Percentiles rank a stretch among this genome's conserved stretches.
Evolutionary conservation across 2,888 invertebrate species (phyloP).

Genomic region (Automeris io): DNA sequence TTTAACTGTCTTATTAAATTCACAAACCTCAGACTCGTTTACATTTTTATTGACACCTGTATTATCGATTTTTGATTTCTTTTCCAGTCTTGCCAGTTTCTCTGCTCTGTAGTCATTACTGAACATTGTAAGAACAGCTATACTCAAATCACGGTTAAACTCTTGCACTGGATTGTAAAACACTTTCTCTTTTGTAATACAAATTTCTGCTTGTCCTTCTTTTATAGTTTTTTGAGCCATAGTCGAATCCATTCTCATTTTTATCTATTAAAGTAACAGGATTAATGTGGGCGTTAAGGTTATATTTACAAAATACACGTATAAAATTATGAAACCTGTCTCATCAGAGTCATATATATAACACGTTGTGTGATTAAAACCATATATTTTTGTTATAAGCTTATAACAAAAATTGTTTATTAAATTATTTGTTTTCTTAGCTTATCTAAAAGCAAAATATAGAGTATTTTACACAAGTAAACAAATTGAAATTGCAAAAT

Average conservation of each 20-base stretch:
- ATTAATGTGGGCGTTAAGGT: neutral
- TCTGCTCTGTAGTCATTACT: slow-evolving; percentile 65
- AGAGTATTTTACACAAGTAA: too few species aligned
- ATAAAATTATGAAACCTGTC: neutral
- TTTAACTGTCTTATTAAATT: slow-evolving; percentile 4
- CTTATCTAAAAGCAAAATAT: too few species aligned
- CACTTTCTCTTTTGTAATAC: slow-evolving; percentile 83
- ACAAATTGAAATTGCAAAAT: too few species aligned
- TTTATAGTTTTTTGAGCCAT: slow-evolving; percentile 58
- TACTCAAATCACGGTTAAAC: slow-evolving; percentile 96
- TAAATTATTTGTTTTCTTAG: too few species aligned
- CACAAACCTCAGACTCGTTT: slow-evolving; percentile 18
- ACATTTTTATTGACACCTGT: slow-evolving; percentile 18
- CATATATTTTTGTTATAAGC: too few species aligned
- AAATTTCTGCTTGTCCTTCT: slow-evolving; percentile 89
- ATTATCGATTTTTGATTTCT: slow-evolving; percentile 27
- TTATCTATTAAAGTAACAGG: slow-evolving; percentile 20
- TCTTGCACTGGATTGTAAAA: slow-evolving; percentile 99
- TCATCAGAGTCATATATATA: neutral
- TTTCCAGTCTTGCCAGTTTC: slow-evolving; percentile 29
- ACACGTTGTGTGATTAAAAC: slow-evolving; percentile 10
- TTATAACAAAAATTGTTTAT: too few species aligned
- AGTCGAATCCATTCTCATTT: slow-evolving; percentile 44
- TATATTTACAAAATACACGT: neutral
- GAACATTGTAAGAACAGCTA: slow-evolving; percentile 84